Conservation (phyloP, 2,113 vertebrate genomes). For the Marcusenius ussheri region DNA sequence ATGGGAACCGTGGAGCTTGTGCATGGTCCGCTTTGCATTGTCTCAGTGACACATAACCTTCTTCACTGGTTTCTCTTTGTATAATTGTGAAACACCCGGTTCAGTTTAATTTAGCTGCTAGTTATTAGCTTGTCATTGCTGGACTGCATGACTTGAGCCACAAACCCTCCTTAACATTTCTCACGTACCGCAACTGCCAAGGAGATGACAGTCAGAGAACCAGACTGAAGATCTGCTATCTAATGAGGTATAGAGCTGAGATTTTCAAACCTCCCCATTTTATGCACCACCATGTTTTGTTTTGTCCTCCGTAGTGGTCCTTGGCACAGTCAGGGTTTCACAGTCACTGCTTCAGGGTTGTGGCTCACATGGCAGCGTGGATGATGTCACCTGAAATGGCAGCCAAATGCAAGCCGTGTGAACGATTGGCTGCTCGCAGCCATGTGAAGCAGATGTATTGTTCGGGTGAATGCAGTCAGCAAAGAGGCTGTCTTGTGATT, state of each 20-base stretch:
- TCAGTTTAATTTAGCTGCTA: background rate
- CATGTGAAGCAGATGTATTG: conserved; percentile 24
- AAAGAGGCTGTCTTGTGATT: conserved; percentile 23
- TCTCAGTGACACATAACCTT: background rate
- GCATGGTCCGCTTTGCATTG: conserved; percentile 1
- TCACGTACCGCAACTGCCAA: conserved; percentile 77
- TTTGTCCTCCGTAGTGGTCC: background rate
- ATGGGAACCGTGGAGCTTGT: background rate
- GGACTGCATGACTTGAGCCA: background rate
- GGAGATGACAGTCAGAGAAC: conserved; percentile 66
- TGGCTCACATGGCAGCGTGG: conserved; percentile 4
- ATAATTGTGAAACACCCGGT: background rate
- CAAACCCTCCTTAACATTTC: conserved; percentile 60
- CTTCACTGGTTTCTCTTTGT: background rate
- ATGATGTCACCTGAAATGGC: conserved; percentile 34
- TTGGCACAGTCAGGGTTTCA: background rate
- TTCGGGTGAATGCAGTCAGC: conserved; percentile 12
- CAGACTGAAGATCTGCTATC: conserved; percentile 85
- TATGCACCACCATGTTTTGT: background rate
- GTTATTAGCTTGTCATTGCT: background rate
- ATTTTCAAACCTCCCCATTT: background rate
- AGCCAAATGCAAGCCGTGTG: conserved; percentile 11
- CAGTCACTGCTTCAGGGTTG: background rate
- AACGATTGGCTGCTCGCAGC: conserved; percentile 4
- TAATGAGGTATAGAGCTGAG: conserved; percentile 78